Conservation (phyloP, 2,888 invertebrate species). For the Xestia sexstrigata region DNA sequence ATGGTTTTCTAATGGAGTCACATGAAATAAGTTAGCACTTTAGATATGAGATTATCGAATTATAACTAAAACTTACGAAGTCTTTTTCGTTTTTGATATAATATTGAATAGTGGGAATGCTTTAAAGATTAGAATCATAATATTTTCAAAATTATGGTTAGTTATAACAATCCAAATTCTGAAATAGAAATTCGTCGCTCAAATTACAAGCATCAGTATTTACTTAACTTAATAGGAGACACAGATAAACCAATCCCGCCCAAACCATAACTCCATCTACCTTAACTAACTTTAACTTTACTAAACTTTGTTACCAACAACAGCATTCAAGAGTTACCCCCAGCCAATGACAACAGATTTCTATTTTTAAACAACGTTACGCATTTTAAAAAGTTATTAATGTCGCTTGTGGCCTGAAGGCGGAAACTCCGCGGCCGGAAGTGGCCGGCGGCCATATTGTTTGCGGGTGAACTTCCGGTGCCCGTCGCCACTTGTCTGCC, state of each 20-base stretch:
- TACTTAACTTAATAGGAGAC: background rate
- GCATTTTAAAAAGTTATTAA: conserved; percentile 72
- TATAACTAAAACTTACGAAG: background rate
- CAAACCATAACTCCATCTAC: conserved; percentile 28
- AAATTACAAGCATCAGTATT: background rate
- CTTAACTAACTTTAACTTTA: conserved; percentile 16
- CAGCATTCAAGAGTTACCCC: conserved; percentile 36
- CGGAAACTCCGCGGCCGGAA: conserved; percentile 79
- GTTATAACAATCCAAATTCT: background rate
- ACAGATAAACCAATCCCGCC: conserved; percentile 2
- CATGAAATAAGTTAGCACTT: background rate
- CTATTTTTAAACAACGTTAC: conserved; percentile 69
- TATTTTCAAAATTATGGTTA: background rate
- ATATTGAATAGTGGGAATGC: background rate
- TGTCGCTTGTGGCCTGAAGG: conserved; percentile 65
- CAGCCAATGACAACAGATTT: conserved; percentile 54
- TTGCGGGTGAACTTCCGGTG: conserved; percentile 81
- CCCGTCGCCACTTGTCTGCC: conserved; percentile 73
- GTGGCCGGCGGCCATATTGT: conserved; percentile 85
- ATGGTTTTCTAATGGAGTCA: background rate
- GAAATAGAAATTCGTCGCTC: background rate
- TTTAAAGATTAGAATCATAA: background rate
- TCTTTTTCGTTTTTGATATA: background rate
- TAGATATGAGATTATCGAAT: background rate
- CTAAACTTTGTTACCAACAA: conserved; percentile 14